A percentile compares a stretch with the other conserved stretches of the same genome.
Conservation (phyloP, 1,140 invertebrate species). For the Calosoma granatense region DNA sequence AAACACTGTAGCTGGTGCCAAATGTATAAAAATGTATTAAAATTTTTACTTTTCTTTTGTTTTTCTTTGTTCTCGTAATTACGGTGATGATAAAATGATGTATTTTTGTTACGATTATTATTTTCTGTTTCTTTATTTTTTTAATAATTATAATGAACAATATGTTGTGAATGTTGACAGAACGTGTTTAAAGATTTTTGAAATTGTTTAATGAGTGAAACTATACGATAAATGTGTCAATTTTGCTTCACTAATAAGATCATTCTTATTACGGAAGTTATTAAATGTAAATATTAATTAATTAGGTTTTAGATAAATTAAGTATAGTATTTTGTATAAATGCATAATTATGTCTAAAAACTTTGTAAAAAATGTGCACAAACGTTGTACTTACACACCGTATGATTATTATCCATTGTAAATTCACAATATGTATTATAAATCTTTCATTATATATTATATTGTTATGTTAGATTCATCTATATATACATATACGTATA, state of each 20-base stretch:
- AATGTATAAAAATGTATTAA: no score
- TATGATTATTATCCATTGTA: no score
- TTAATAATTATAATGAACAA: no score
- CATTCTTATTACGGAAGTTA: neutral
- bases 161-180: neutral
- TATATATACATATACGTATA: no score
- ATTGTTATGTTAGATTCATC: no score
- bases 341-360: neutral
- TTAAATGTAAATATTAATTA: neutral
- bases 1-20: no score
- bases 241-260: neutral
- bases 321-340: constrained; percentile 7
- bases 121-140: neutral
- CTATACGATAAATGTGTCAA: constrained; percentile 6
- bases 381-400: neutral
- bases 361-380: constrained; percentile 5
- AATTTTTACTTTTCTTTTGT: no score
- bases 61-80: no score
- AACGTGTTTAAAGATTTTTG: neutral
- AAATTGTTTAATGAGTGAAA: neutral
- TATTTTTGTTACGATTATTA: neutral
- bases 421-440: no score
- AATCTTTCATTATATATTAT: no score
- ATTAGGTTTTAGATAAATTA: neutral
- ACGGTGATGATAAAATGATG: no score